These are phyloP conservation scores for Mionectes macconnelli DNA, from an alignment of 2,113 vertebrate species.

Conservation along the genomic window DNA sequence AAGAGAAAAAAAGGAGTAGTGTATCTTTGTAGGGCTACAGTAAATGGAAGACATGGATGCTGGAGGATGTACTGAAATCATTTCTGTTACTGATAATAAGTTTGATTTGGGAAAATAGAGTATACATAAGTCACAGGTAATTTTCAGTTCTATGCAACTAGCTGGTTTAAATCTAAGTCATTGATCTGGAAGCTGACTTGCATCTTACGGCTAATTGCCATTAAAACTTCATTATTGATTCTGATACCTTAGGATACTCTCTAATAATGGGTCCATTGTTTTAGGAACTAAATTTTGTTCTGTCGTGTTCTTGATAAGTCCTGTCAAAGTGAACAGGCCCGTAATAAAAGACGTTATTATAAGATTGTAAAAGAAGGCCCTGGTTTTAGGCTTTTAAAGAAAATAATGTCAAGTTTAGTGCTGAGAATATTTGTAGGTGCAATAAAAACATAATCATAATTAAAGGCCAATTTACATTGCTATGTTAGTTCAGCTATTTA, in stretches of 20 bases:
- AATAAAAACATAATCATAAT: neutral
- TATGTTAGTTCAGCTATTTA: neutral
- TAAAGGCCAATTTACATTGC: neutral
- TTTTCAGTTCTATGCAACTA: neutral
- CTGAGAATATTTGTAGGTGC: neutral
- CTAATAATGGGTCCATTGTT: neutral
- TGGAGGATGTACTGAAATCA: neutral
- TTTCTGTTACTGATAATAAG: neutral
- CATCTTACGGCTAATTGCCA: neutral
- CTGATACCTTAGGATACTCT: neutral
- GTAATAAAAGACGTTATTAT: neutral
- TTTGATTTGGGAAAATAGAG: slow-evolving; percentile 2
- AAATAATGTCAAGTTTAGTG: neutral
- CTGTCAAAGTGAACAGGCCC: neutral
- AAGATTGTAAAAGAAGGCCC: neutral
- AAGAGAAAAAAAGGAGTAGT: neutral
- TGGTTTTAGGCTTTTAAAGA: neutral
- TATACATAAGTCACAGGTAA: neutral
- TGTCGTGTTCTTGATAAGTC: neutral
- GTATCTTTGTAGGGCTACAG: neutral
- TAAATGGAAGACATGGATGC: neutral
- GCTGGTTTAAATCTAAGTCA: neutral
- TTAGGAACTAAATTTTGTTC: neutral
- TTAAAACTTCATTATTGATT: neutral
- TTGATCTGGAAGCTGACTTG: neutral